Percentiles rank a stretch among this genome's conserved stretches.
phyloP scores from a whole-genome alignment of 2,888 invertebrate genomes.

The Agrotis puta region DNA sequence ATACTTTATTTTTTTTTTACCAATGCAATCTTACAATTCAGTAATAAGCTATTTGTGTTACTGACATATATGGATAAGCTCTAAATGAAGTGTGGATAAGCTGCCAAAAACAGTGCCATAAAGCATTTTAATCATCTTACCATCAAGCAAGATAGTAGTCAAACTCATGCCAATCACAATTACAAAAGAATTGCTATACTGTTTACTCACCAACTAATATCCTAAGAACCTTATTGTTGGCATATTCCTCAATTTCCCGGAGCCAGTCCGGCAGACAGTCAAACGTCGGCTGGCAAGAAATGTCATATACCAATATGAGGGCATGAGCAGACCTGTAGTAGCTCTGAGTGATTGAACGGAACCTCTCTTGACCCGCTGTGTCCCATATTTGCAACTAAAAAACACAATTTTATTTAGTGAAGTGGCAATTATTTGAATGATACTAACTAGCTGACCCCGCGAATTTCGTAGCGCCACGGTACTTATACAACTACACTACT shows the following conservation, averaged over 20 bases:
- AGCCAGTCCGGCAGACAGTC: constrained; percentile 99
- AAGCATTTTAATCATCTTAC: too few species aligned
- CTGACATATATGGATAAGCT: too few species aligned
- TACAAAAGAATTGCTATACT: too few species aligned
- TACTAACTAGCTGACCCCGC: background rate
- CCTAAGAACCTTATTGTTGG: constrained; percentile 97
- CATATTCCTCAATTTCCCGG: constrained; percentile 99
- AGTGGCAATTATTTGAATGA: background rate
- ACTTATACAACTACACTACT: too few species aligned
- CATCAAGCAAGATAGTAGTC: too few species aligned
- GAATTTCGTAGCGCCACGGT: too few species aligned
- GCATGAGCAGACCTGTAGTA: constrained; percentile 99
- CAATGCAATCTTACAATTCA: too few species aligned
- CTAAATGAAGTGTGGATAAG: too few species aligned
- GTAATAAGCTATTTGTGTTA: too few species aligned
- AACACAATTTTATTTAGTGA: background rate
- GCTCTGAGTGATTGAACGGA: constrained; percentile 99
- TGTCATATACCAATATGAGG: constrained; percentile 98
- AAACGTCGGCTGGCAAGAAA: constrained; percentile 99
- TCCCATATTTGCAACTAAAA: constrained; percentile 99
- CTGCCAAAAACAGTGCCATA: too few species aligned
- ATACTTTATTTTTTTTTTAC: too few species aligned
- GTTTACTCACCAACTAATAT: constrained; percentile 96
- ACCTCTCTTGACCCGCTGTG: constrained; percentile 99
- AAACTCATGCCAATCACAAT: too few species aligned